A percentile compares a stretch with the other conserved stretches of the same genome.
These are phyloP conservation scores for Hemicrepidius hirtus DNA, from an alignment of 2,888 invertebrate genomes.

Conservation along the genomic window DNA sequence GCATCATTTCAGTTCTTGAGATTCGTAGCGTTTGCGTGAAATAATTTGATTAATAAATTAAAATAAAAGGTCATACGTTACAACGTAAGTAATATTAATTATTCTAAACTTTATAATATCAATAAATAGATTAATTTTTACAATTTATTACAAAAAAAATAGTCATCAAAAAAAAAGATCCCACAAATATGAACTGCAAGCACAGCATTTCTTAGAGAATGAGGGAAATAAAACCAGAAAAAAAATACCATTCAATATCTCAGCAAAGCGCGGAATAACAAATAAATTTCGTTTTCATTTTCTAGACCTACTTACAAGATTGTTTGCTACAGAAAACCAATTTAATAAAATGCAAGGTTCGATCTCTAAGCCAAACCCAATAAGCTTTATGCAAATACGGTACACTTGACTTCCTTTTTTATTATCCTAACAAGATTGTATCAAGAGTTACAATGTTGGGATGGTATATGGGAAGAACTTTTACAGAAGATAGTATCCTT, in stretches of 20 bases:
- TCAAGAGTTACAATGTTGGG: constrained; percentile 17
- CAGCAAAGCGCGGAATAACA: constrained; percentile 35
- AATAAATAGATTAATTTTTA: too few species aligned
- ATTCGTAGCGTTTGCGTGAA: too few species aligned
- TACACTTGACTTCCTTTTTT: constrained; percentile 44
- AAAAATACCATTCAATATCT: constrained; percentile 33
- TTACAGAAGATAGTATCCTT: background rate
- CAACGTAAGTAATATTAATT: too few species aligned
- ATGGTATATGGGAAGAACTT: constrained; percentile 14
- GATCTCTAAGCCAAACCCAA: constrained; percentile 41
- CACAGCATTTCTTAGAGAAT: constrained; percentile 16
- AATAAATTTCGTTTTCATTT: constrained; percentile 48
- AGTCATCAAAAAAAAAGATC: background rate
- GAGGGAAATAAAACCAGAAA: constrained; percentile 15
- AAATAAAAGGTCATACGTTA: too few species aligned
- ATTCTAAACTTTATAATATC: too few species aligned
- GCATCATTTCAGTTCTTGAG: too few species aligned
- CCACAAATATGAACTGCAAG: background rate
- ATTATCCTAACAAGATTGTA: constrained; percentile 42
- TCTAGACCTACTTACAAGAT: constrained; percentile 43
- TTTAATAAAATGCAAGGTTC: constrained; percentile 48
- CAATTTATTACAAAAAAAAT: background rate
- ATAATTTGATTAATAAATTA: too few species aligned
- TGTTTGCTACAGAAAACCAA: constrained; percentile 49
- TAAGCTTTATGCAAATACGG: constrained; percentile 47